Evolutionary conservation across 2,888 invertebrate genomes (phyloP).

Genomic region (Leptinotarsa haldemani): DNA sequence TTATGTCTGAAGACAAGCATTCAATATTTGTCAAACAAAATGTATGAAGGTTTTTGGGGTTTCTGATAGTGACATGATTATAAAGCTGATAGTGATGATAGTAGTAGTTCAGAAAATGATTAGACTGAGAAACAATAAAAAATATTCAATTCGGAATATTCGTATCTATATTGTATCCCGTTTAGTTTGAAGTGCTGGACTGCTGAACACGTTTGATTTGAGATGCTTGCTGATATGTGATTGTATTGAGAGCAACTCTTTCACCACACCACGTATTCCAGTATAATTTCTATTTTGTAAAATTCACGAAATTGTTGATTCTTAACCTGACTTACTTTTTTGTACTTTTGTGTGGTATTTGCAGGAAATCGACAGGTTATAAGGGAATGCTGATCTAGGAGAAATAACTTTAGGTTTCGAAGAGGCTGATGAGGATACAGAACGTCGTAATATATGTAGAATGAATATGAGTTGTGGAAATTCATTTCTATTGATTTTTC

Average conservation of each 20-base stretch:
- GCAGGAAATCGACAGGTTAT: not conserved
- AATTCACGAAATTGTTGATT: conserved; percentile 13
- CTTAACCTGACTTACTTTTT: not conserved
- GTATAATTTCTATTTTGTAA: conserved; percentile 37
- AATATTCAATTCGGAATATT: too few relatives aligned
- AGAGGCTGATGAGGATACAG: not conserved
- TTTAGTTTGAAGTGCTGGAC: too few relatives aligned
- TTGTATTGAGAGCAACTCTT: not conserved
- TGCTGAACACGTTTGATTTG: not conserved
- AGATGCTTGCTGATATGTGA: too few relatives aligned
- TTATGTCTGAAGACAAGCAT: too few relatives aligned
- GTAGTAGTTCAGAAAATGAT: too few relatives aligned
- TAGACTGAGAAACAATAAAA: too few relatives aligned
- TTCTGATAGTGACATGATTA: too few relatives aligned
- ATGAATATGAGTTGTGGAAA: conserved; percentile 26
- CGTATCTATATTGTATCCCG: too few relatives aligned
- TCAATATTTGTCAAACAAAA: too few relatives aligned
- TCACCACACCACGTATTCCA: conserved; percentile 20
- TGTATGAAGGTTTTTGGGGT: too few relatives aligned
- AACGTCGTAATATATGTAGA: conserved; percentile 30
- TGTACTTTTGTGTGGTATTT: conserved; percentile 8
- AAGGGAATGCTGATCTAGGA: not conserved
- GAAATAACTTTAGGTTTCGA: not conserved
- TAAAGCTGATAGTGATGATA: too few relatives aligned
- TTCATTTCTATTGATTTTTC: conserved; percentile 24